Percentiles rank a stretch among this genome's conserved stretches.
phyloP scores from a whole-genome alignment of 2,888 invertebrate species.

The Leptinotarsa juncta region DNA sequence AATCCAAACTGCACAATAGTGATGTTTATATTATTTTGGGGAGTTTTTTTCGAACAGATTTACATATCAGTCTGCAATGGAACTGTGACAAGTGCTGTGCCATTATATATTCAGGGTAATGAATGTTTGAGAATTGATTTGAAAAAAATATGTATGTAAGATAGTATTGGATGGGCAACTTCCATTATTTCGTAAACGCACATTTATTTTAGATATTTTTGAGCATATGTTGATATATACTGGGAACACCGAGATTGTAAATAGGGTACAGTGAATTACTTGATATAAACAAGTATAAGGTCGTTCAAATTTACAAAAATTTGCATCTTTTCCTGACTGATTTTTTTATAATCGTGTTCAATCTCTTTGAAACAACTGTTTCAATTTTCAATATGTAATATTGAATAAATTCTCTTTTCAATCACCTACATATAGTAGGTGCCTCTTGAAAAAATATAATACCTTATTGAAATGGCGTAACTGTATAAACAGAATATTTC shows the following conservation, averaged over 20 bases:
- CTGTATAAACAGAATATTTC: conserved; percentile 1
- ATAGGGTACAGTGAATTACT: background rate
- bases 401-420: no score
- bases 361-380: no score
- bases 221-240: background rate
- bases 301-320: no score
- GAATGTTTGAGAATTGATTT: background rate
- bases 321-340: no score
- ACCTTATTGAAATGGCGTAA: background rate
- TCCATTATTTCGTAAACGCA: conserved; percentile 12
- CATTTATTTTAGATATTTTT: background rate
- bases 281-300: background rate
- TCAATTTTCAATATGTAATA: no score
- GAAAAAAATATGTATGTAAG: background rate
- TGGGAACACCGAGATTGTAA: background rate
- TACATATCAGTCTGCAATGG: conserved; percentile 9
- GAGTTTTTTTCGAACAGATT: background rate
- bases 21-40: background rate
- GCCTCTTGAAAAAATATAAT: background rate
- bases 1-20: background rate
- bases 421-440: background rate
- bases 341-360: no score
- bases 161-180: background rate
- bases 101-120: conserved; percentile 1
- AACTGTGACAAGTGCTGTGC: conserved; percentile 14